Base-by-base conservation (phyloP, 1,140 invertebrate species). In the Cotesia typhae region DNA sequence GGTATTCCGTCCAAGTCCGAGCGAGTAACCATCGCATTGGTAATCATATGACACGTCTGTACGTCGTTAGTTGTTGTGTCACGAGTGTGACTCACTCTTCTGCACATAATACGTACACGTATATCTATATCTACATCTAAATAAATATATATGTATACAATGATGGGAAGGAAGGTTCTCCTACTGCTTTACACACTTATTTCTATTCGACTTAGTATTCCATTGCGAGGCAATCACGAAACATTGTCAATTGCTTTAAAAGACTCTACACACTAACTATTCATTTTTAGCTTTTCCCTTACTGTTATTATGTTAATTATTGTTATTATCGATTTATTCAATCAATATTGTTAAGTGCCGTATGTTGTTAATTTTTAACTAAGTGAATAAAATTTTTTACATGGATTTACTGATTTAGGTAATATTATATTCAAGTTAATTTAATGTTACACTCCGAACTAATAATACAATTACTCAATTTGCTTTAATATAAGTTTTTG, bases 11-110 rank as follows among this genome's bases (percentile, higher is more conserved):
- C 61, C 59, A 20, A 20, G 57, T 59, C 57, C 20, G 20, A 59
- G 63, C 53, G 47, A 70, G 52, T 53, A 59, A 76, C 66, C 71
- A 59, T 75, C 51, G 75, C 74, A 77, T 79, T 79, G 41, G 72
- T 78, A 78, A 78, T 76, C 69, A 73, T 67, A 74, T 78, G 78
- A 78, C 76, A 75, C 77, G 74, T 76, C 79, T 74, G 68, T 20
- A 35, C 69, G 41, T 47, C 41, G 41, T 47, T 47, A 47, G 41
- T 74, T 75, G 75, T n/a, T 73, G 74, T 76, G 79, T 79, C 75
- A 77, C 77, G 75, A 72, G 76, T 47, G 6, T 81, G 79, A 78
- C 75, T 79, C 79, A 81, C 41, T 47, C 41, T 63, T 63, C 36
- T 37, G 28, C 60, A 37, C 20, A 63, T n/a, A 63, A 57, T 57